Evolutionary conservation across 2,113 vertebrate species (phyloP).

Genomic region (Scalopus aquaticus): DNA sequence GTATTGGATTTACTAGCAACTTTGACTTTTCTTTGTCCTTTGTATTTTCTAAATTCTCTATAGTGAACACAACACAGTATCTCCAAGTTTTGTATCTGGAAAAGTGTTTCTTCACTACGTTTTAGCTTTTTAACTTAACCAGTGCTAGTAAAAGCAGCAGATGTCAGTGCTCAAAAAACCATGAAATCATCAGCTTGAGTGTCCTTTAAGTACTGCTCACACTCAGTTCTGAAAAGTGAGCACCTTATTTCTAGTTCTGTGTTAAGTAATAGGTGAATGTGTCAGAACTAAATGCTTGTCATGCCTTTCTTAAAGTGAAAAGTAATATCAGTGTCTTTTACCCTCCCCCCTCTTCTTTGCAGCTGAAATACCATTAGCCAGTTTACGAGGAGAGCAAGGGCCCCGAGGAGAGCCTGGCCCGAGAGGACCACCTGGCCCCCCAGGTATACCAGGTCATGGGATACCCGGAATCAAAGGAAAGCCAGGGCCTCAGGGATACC

Average conservation of each 20-base stretch:
- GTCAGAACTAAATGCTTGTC: not conserved
- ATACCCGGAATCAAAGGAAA: conserved; percentile 91
- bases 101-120: not conserved
- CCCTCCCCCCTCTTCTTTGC: not conserved
- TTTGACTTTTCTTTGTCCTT: not conserved
- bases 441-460: conserved; percentile 90
- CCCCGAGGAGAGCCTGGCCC: conserved; percentile 91
- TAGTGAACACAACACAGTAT: not conserved
- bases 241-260: not conserved
- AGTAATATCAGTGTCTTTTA: not conserved
- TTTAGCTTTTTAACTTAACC: conserved; percentile 24
- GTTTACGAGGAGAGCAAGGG: conserved; percentile 92
- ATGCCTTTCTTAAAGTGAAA: not conserved
- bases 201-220: not conserved
- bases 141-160: not conserved
- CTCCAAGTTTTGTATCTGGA: not conserved
- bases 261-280: not conserved
- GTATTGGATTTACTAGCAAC: not conserved
- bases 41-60: not conserved
- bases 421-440: conserved; percentile 92
- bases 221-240: not conserved
- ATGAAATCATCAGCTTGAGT: not conserved
- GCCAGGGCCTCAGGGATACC: conserved; percentile 91
- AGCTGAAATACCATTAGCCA: conserved; percentile 88
- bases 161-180: conserved; percentile 24